These are phyloP conservation scores for Trachelus troglodyta DNA, from an alignment of 2,888 invertebrate species.

Conservation along the genomic window DNA sequence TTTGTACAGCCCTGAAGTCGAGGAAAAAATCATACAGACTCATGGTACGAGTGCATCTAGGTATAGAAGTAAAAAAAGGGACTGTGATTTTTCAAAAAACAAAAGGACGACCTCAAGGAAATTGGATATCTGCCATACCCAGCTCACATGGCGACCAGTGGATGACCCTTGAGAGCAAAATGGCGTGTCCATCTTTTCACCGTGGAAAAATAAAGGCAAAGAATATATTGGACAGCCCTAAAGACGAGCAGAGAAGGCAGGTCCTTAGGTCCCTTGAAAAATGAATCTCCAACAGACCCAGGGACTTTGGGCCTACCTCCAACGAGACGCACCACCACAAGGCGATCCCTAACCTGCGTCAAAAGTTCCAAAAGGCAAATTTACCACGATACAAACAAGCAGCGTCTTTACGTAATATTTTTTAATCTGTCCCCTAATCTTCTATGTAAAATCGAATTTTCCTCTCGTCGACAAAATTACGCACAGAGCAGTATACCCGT, in stretches of 20 bases:
- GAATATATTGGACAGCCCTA: slow-evolving; percentile 31
- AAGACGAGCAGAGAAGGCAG: slow-evolving; percentile 33
- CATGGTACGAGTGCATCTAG: neutral
- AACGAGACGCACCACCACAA: slow-evolving; percentile 22
- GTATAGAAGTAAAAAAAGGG: neutral
- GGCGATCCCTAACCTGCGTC: slow-evolving; percentile 45
- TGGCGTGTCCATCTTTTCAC: neutral
- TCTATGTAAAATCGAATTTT: neutral
- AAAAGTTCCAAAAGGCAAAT: slow-evolving; percentile 37
- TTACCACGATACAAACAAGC: slow-evolving; percentile 33
- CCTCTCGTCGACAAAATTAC: neutral
- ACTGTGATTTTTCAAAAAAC: neutral
- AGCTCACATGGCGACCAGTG: neutral
- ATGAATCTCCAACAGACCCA: slow-evolving; percentile 52
- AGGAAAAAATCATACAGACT: neutral
- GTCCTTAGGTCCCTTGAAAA: slow-evolving; percentile 56
- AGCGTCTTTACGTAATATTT: slow-evolving; percentile 15
- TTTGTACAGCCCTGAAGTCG: slow-evolving; percentile 30
- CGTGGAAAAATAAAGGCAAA: neutral
- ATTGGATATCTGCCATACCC: neutral
- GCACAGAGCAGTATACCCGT: neutral
- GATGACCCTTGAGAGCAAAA: neutral
- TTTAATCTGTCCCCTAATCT: neutral
- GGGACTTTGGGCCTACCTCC: slow-evolving; percentile 30
- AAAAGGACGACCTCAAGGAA: neutral